Percentiles rank a stretch among this genome's conserved stretches.
Conservation (phyloP, 2,797 vertebrate species). For the Rhabdophis nuchalis region DNA sequence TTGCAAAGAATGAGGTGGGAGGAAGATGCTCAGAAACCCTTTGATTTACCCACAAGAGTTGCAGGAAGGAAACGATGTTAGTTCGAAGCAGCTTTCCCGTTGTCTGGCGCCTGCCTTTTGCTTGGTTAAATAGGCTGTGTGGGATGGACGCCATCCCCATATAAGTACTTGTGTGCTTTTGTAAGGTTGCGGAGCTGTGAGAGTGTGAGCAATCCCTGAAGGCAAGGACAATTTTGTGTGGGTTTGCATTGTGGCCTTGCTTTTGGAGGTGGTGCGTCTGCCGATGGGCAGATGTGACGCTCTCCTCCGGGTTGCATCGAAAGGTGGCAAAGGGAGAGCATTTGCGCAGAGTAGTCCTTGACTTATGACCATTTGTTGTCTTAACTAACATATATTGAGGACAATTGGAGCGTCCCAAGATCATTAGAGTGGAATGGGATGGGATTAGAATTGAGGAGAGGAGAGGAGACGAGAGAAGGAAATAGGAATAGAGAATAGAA, state of each 20-base stretch:
- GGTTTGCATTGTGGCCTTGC: background rate
- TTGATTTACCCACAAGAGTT: background rate
- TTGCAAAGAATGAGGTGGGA: background rate
- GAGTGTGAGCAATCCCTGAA: background rate
- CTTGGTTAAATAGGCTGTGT: background rate
- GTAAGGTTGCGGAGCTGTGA: background rate
- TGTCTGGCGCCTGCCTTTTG: background rate
- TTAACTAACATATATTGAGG: no score
- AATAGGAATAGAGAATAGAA: no score
- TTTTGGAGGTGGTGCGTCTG: background rate
- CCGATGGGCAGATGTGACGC: background rate
- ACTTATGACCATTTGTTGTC: no score
- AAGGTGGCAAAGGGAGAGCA: background rate
- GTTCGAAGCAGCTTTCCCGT: background rate
- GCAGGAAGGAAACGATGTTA: background rate
- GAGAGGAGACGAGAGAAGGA: no score
- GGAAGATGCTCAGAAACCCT: background rate
- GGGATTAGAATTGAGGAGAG: no score
- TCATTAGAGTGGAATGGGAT: no score
- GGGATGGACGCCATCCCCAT: background rate
- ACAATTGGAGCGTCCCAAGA: no score
- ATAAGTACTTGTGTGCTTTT: background rate
- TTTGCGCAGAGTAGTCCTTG: no score
- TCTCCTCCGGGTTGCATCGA: background rate
- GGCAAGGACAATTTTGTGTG: background rate